A percentile compares a stretch with the other conserved stretches of the same genome.
Evolutionary conservation across 2,888 invertebrate species (phyloP).

Genomic region (Glomeris marginata): DNA sequence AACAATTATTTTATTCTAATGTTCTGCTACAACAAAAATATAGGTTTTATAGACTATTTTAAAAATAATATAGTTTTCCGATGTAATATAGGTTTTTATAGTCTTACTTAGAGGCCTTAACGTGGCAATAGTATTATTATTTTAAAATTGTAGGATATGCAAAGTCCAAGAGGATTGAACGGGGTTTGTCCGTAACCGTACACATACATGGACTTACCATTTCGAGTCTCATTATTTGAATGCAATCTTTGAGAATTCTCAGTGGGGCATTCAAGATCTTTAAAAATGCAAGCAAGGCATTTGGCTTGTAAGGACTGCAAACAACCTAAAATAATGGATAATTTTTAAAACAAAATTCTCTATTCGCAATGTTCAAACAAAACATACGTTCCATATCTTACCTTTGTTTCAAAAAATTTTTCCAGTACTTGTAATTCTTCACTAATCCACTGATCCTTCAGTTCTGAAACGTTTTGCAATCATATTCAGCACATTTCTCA

Average conservation of each 20-base stretch:
- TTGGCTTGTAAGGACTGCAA: slow-evolving; percentile 79
- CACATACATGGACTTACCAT: slow-evolving; percentile 27
- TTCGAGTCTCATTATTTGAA: slow-evolving; percentile 67
- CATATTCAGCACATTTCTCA: neutral
- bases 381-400: too few species aligned
- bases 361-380: too few species aligned
- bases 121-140: too few species aligned
- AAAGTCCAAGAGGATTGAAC: too few species aligned
- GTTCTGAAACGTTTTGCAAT: slow-evolving; percentile 37
- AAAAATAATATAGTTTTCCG: neutral
- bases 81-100: too few species aligned
- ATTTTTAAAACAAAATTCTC: too few species aligned
- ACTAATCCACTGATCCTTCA: slow-evolving; percentile 67
- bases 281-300: slow-evolving; percentile 71
- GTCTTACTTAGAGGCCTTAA: too few species aligned
- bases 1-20: too few species aligned
- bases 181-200: too few species aligned
- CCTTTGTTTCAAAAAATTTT: slow-evolving; percentile 69
- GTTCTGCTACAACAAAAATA: neutral
- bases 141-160: too few species aligned
- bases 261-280: slow-evolving; percentile 68
- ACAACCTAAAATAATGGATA: slow-evolving; percentile 68
- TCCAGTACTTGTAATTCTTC: slow-evolving; percentile 83
- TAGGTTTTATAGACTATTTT: neutral
- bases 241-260: slow-evolving; percentile 77